Evolutionary conservation across 2,888 invertebrate species (phyloP), one percentile per base, ranked within the genome.

Genomic region (Perdita meconis): DNA sequence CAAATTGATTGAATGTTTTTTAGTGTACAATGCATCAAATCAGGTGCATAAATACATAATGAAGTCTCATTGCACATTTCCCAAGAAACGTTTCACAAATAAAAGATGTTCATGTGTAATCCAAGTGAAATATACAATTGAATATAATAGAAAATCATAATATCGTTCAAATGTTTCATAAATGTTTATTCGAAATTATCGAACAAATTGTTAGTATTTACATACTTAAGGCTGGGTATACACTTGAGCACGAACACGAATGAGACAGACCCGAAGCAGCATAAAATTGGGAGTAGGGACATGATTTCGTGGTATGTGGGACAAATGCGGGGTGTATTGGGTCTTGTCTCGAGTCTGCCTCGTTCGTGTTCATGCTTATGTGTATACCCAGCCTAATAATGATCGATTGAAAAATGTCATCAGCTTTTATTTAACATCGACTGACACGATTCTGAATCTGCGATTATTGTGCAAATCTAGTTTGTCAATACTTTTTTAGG

Each of bases 401-500:
- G 59, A 68, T 42, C 36, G 24, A 3, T 73, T 34, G 24, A 40
- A 51, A 69, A 59, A 65, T 24, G 16, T 56, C 24, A 47, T 65
- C 12, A 59, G 8, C 44, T 3, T 72, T 61, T 42, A 42, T 64
- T 57, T 38, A 61, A 40, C 1, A 44, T 30, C 13, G 26, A 50
- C 8, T 36, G 59, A 61, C 47, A 13, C 38, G 38, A 47, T 38
- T 36, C 38, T 40, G 38, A n/a, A 65, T 68, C 42, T 42, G 4
- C 1, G 57, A 40, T 55, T 53, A 22, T 10, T 3, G 6, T 22
- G 26, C 8, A 40, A 42, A 47, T 53, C 78, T 64, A 84, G 77
- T 82, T 83, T 70, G 80, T 64, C 10, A 78, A 0, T 55, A 80
- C 80, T 63, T 89, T 88, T 78, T 92, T 92, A 2, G 92, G 91